Base-by-base conservation (phyloP, 2,113 vertebrate species). In the Uropsilus gracilis region DNA sequence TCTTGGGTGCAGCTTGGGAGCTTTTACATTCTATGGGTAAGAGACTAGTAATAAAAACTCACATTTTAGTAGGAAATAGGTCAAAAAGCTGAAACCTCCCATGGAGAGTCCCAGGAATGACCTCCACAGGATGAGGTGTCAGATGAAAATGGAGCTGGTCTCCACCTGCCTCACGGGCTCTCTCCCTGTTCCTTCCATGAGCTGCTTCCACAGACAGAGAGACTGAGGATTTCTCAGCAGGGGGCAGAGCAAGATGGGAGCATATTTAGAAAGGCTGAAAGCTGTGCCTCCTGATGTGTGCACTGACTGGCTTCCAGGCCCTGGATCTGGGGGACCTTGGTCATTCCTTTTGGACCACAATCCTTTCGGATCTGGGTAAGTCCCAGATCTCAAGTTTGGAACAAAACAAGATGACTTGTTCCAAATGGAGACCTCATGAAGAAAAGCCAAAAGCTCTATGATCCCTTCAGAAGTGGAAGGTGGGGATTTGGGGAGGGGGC, bases 371-470 rank as follows among this genome's bases (percentile, higher is more conserved):
- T n/a, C 14, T 8, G 14, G 57, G 10, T n/a, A 18, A 72, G 39
- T 78, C 50, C 26, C 77, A 48, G 34, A 50, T 57, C 69, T 90
- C 72, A 48, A 55, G 91, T 39, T 46, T 57, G n/a, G 48, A 86
- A 64, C n/a, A 71, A 61, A 66, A 37, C 77, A 57, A 28, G 32
- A 94, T 64, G 61, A 69, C n/a, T 81, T 84, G 9, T 37, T 73
- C 55, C 50, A 92, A 92, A 85, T 16, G 24, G 77, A 90, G 50
- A 16, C 14, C 17, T 94, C 18, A n/a, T 32, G 39, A 64, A 61
- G 83, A 53, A 90, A 11, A 61, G 48, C 12, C 78, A 75, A 53
- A 34, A 13, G 9, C 42, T 63, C 22, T 11, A 26, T 16, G 39
- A 34, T 75, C 24, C 64, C 83, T 78, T 53, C 22, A 46, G 57